Conservation (phyloP, 2,797 vertebrate genomes). For the Brachyalestes nurse region DNA sequence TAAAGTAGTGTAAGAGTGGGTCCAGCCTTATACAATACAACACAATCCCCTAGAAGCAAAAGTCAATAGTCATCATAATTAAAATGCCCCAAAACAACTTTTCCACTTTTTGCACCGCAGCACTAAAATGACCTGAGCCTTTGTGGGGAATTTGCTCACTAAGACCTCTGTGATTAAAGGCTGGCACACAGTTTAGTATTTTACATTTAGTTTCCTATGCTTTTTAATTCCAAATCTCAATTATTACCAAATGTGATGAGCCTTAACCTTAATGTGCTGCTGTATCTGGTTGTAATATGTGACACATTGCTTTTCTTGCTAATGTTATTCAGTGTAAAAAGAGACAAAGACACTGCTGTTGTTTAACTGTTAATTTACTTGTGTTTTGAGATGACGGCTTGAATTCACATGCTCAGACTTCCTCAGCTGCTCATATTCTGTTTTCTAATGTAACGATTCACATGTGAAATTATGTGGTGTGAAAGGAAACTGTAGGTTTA, state of each 20-base stretch:
- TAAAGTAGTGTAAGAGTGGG: not conserved
- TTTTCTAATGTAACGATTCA: not conserved
- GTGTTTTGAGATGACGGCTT: not conserved
- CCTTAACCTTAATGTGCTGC: slow-evolving; percentile 3
- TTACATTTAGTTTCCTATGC: not conserved
- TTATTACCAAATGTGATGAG: not conserved
- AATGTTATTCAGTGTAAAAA: not conserved
- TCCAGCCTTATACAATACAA: not conserved
- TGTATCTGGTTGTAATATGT: not conserved
- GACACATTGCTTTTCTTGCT: not conserved
- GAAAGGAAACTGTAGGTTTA: not conserved
- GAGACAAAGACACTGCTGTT: not conserved
- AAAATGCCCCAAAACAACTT: not conserved
- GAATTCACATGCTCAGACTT: not conserved
- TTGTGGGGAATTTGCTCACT: too few relatives aligned
- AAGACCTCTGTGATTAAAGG: not conserved
- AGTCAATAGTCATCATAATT: not conserved
- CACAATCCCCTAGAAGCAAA: not conserved
- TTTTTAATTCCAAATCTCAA: not conserved
- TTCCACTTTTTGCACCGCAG: not conserved
- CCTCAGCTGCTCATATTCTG: not conserved
- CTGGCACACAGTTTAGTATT: not conserved
- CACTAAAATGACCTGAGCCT: not conserved
- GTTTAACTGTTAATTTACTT: not conserved
- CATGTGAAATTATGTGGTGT: not conserved